Evolutionary conservation across 2,113 vertebrate species (phyloP).

Genomic region (Lepidothrix coronata): DNA sequence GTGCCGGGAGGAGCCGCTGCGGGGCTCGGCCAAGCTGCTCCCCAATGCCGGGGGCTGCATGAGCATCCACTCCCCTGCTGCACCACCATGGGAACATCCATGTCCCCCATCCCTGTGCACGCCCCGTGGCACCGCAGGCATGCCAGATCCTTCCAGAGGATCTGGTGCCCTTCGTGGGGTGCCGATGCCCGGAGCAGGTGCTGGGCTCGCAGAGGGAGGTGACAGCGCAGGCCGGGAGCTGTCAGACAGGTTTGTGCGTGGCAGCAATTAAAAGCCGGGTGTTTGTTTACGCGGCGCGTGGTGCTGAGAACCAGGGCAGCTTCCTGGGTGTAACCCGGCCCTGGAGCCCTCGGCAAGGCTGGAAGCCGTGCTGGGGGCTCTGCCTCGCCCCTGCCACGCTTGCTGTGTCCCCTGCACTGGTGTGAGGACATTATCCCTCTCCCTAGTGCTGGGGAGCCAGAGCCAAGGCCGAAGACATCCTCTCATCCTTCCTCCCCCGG

Average conservation of each 20-base stretch:
- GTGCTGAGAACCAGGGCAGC: conserved; percentile 55
- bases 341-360: not conserved
- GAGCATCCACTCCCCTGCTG: not conserved
- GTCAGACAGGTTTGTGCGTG: conserved; percentile 63
- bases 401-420: fast-evolving
- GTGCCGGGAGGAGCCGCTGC: conserved; percentile 11
- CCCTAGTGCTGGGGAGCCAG: not conserved
- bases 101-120: not conserved
- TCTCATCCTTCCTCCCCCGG: not conserved
- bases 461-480: not conserved
- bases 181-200: conserved; percentile 18
- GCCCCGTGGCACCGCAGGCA: not conserved
- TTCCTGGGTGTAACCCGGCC: conserved; percentile 52
- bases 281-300: conserved; percentile 55
- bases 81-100: fast-evolving
- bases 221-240: conserved; percentile 54
- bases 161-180: not conserved
- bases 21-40: not conserved
- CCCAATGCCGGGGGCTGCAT: not conserved
- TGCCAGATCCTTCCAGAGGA: not conserved
- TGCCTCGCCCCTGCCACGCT: not conserved
- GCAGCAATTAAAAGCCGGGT: conserved; percentile 61
- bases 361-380: not conserved
- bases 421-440: not conserved
- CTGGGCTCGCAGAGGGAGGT: conserved; percentile 16